These are phyloP conservation scores for Orius insidiosus DNA, from an alignment of 1,140 invertebrate genomes.

Conservation along the genomic window DNA sequence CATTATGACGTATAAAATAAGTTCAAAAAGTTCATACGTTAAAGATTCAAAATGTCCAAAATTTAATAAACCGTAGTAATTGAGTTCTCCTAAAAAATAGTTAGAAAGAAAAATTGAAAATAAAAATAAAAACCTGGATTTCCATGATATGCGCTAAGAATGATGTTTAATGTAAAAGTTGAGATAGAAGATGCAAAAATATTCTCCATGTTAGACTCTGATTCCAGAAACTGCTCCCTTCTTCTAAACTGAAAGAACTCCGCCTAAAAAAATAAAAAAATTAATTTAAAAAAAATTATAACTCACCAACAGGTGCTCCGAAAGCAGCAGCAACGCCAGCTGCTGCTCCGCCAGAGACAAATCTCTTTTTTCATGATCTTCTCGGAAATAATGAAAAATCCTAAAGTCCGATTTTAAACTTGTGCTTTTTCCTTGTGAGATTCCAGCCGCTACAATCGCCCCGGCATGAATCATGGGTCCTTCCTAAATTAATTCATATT, in stretches of 20 bases:
- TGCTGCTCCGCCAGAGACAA: constrained; percentile 95
- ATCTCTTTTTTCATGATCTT: constrained; percentile 96
- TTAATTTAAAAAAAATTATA: constrained; percentile 1
- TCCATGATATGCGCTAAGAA: constrained; percentile 78
- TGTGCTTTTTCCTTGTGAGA: constrained; percentile 93
- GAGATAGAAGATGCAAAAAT: constrained; percentile 96
- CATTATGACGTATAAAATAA: constrained; percentile 82
- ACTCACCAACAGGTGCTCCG: constrained; percentile 80
- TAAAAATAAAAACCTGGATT: too few species aligned
- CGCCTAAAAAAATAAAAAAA: constrained; percentile 39
- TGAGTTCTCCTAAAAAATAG: constrained; percentile 31
- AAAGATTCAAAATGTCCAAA: constrained; percentile 88
- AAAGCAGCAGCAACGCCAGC: constrained; percentile 94
- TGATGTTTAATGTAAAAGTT: constrained; percentile 84
- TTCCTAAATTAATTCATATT: constrained; percentile 68
- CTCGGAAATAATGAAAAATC: constrained; percentile 79
- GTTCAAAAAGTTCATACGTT: constrained; percentile 71
- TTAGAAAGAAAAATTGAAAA: constrained; percentile 11
- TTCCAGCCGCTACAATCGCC: constrained; percentile 91
- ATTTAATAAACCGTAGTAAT: constrained; percentile 72
- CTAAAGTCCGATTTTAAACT: constrained; percentile 72
- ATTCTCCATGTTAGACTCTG: constrained; percentile 94
- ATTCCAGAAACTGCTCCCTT: constrained; percentile 98
- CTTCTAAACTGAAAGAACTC: constrained; percentile 91
- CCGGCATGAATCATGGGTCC: constrained; percentile 99